phyloP scores from a whole-genome alignment of 2,113 vertebrate genomes.

The Candoia aspera region DNA sequence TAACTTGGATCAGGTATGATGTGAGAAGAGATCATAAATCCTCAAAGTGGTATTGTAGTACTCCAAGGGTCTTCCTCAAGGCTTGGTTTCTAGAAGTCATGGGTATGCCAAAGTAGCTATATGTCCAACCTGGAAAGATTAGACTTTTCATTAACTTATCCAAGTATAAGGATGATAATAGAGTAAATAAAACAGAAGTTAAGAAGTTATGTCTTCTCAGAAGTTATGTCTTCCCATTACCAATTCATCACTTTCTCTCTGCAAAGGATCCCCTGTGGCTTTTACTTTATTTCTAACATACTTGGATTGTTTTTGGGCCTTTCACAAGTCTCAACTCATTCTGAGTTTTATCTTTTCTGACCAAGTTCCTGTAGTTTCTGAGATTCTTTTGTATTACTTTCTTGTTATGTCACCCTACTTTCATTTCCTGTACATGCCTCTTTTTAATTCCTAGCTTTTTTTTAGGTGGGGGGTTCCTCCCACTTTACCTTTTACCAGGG shows the following conservation, averaged over 20 bases:
- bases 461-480: neutral
- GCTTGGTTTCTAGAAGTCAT: neutral
- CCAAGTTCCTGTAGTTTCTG: neutral
- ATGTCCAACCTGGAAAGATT: neutral
- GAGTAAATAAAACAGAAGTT: neutral
- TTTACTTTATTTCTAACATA: neutral
- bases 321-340: neutral
- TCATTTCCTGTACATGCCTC: neutral
- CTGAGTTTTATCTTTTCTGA: neutral
- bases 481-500: neutral
- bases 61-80: too few species aligned
- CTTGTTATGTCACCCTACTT: neutral
- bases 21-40: neutral
- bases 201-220: neutral
- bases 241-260: neutral
- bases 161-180: neutral
- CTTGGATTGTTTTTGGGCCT: neutral
- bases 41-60: neutral
- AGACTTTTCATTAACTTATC: neutral
- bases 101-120: neutral
- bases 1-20: neutral
- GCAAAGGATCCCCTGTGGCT: neutral
- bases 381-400: neutral
- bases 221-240: neutral
- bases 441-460: neutral